phyloP scores from a whole-genome alignment of 2,113 vertebrate genomes.

The Salvelinus alpinus region DNA sequence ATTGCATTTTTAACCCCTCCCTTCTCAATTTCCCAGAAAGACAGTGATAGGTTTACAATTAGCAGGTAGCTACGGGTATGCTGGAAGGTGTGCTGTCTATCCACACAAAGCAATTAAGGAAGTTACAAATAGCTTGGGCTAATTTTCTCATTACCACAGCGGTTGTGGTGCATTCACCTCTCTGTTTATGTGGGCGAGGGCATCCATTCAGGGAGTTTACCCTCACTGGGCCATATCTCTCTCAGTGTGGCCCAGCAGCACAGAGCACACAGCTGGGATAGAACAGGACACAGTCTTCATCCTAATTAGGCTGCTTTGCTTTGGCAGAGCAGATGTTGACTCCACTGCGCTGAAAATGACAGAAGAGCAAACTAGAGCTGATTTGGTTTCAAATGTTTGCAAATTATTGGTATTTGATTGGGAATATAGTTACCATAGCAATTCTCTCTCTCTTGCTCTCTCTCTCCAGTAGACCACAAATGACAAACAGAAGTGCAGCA shows the following conservation, averaged over 20 bases:
- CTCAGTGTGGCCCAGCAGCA: not conserved
- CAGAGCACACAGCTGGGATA: conserved; percentile 16
- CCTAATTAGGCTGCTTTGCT: conserved; percentile 11
- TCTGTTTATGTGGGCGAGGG: not conserved
- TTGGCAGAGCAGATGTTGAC: conserved; percentile 23
- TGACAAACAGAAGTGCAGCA: not conserved
- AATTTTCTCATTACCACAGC: conserved; percentile 24
- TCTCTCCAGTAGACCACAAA: not conserved
- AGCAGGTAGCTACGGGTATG: not conserved
- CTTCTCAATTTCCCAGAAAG: conserved; percentile 1
- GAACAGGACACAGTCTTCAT: conserved; percentile 24
- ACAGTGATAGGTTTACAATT: conserved; percentile 15
- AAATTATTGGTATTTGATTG: not conserved
- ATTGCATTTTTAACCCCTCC: not conserved
- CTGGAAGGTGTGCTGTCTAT: not conserved
- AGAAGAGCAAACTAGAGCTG: not conserved
- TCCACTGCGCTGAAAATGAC: conserved; percentile 1
- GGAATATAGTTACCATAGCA: not conserved
- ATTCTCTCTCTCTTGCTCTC: not conserved
- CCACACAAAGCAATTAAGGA: conserved; percentile 19
- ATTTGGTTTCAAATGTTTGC: conserved; percentile 15
- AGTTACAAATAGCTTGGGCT: conserved; percentile 22
- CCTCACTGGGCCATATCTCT: conserved; percentile 3
- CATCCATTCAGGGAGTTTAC: not conserved
- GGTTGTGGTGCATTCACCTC: conserved; percentile 9